phyloP scores from a whole-genome alignment of 1,140 invertebrate species.

The Meteorus sp. region DNA sequence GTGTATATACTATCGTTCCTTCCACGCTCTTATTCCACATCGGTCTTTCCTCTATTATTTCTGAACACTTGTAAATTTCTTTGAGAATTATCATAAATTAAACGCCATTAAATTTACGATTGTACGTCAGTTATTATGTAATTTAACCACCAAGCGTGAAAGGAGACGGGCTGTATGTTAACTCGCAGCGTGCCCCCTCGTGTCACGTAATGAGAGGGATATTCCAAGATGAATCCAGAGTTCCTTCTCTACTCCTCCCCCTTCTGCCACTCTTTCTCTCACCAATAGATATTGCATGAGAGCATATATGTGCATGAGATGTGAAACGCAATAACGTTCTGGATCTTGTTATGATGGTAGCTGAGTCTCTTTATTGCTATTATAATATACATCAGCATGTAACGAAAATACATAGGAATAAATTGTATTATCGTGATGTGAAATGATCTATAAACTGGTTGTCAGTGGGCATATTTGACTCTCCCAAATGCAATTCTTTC shows the following conservation, averaged over 20 bases:
- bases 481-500: too few species aligned
- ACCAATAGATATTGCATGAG: too few species aligned
- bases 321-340: not conserved
- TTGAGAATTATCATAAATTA: slow-evolving; percentile 49
- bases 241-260: too few species aligned
- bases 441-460: too few species aligned
- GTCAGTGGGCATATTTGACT: too few species aligned
- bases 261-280: too few species aligned
- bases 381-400: not conserved
- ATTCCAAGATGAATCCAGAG: slow-evolving; percentile 1
- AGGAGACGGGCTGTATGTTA: not conserved
- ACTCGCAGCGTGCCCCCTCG: slow-evolving; percentile 13
- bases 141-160: not conserved
- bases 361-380: not conserved
- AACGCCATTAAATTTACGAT: slow-evolving; percentile 50
- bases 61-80: slow-evolving; percentile 27
- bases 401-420: too few species aligned
- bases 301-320: too few species aligned
- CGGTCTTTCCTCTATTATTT: not conserved
- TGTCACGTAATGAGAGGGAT: slow-evolving; percentile 10
- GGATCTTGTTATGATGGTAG: slow-evolving; percentile 11
- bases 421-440: too few species aligned
- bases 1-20: slow-evolving; percentile 21
- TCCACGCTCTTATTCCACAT: slow-evolving; percentile 1
- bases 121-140: slow-evolving; percentile 42